Evolutionary conservation across 2,797 vertebrate species (phyloP), one percentile per base, ranked within the genome.

Genomic region (Hoplostethus mediterraneus): DNA sequence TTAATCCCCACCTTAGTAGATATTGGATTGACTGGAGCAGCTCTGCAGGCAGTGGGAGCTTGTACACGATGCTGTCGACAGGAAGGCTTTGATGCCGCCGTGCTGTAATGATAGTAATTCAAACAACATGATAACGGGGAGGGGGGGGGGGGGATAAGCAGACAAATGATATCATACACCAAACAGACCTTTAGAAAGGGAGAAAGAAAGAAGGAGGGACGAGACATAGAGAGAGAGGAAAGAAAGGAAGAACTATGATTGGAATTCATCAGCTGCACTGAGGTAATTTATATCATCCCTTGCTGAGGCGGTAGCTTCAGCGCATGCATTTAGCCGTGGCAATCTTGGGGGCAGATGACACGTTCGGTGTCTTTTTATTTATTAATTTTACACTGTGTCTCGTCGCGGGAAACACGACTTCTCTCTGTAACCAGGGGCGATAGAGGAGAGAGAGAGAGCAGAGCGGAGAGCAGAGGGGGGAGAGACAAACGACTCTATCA

Each of bases 301-400:
- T 71, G 70, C 75, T 82, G 87, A 91, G 83, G 85, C 87, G 78
- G 81, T 76, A 89, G 88, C 90, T 87, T 78, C 86, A 80, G 85
- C 73, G 80, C 47, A 47, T 67, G 81, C 85, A 85, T 92, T 94
- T 92, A 92, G 91, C 87, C 81, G 78, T 89, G 90, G 90, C 88
- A 93, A 91, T 92, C 90, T 92, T 92, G 90, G 82, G 93, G 90
- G 88, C 89, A 91, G 85, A 93, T 89, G 92, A 92, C 88, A 93
- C 86, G 88, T 91, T 88, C 85, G 36, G 5, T 87, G 84, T 86
- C 83, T 80, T 85, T 90, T 92, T 93, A 90, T 91, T 92, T 93
- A 91, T 93, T 91, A 87, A 92, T 94, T 92, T 92, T 91, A 93
- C 91, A 93, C 89, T 83, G 89, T 88, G 90, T 93, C 89, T 90